A percentile compares a stretch with the other conserved stretches of the same genome.
These are phyloP conservation scores for Etia nguti DNA, from an alignment of 2,113 vertebrate species.

Conservation along the genomic window DNA sequence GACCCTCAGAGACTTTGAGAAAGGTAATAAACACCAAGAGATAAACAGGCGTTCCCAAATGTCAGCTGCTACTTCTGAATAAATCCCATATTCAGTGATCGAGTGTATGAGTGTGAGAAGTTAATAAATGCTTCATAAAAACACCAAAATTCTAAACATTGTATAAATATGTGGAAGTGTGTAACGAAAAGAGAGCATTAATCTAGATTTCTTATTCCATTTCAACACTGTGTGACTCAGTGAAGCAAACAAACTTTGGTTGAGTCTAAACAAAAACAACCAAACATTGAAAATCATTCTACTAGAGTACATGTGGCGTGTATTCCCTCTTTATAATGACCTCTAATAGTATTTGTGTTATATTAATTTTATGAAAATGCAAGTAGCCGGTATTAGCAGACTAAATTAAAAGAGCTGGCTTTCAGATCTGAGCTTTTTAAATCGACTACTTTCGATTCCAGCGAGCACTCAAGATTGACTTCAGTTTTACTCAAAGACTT, in stretches of 20 bases:
- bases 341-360: accelerated
- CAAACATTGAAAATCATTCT: neutral
- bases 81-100: neutral
- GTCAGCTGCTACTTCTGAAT: neutral
- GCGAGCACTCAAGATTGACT: neutral
- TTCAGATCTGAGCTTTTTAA: neutral
- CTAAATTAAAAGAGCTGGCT: neutral
- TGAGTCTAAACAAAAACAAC: no score
- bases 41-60: neutral
- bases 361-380: neutral
- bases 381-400: neutral
- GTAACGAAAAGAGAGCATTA: neutral
- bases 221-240: neutral
- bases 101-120: neutral
- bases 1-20: conserved; percentile 91
- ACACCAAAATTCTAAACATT: neutral
- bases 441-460: accelerated
- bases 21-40: conserved; percentile 73
- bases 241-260: neutral
- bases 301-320: neutral
- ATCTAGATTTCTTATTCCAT: neutral
- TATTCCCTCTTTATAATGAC: neutral
- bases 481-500: neutral
- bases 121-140: neutral
- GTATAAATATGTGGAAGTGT: neutral